phyloP scores from a whole-genome alignment of 53 echinoderm and acorn worm species.

The Mesocentrotus franciscanus region DNA sequence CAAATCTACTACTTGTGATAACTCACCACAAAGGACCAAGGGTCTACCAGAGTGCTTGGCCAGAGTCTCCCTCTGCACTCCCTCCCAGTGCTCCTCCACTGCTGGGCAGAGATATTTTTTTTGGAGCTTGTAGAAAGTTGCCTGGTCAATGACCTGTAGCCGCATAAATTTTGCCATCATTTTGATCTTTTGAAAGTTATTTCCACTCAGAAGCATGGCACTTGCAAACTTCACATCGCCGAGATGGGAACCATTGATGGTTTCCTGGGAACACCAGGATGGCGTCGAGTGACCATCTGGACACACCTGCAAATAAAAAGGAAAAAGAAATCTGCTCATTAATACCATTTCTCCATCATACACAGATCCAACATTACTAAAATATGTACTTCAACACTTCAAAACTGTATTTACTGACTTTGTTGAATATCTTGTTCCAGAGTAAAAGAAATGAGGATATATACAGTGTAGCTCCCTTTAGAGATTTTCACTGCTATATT shows the following conservation, averaged over 20 bases:
- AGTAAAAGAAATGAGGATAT: too few relatives aligned
- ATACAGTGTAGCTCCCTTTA: too few relatives aligned
- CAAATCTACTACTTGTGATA: too few relatives aligned
- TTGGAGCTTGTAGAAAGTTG: too few relatives aligned
- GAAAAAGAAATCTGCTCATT: neutral
- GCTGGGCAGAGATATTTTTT: neutral
- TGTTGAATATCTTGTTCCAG: too few relatives aligned
- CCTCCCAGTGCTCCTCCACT: neutral
- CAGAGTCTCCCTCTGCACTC: neutral
- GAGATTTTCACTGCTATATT: too few relatives aligned
- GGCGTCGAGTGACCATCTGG: neutral
- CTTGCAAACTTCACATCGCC: too few relatives aligned
- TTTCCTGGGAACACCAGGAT: too few relatives aligned
- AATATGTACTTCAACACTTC: too few relatives aligned
- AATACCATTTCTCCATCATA: neutral
- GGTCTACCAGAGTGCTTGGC: neutral
- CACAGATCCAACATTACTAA: neutral
- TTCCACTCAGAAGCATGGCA: too few relatives aligned
- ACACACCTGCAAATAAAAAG: neutral
- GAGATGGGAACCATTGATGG: too few relatives aligned
- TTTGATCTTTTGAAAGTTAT: neutral
- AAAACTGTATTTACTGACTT: too few relatives aligned
- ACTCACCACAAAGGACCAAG: neutral
- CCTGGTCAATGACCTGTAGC: neutral
- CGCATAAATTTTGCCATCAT: neutral